Evolutionary conservation across 2,888 invertebrate species (phyloP).

Genomic region (Eristalis arbustorum): DNA sequence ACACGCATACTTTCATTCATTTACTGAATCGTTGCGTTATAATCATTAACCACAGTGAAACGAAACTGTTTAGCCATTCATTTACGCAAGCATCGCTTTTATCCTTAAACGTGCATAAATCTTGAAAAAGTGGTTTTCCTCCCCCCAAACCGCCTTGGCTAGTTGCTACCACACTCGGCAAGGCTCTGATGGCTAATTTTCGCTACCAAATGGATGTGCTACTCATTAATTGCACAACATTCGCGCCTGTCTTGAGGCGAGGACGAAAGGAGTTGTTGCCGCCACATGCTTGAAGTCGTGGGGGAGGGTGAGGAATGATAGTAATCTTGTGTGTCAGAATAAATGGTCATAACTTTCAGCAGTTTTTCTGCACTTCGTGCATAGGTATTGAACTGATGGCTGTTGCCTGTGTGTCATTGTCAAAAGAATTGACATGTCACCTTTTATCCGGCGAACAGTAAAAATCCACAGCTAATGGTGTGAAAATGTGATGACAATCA

Average conservation of each 20-base stretch:
- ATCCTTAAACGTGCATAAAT: constrained; percentile 70
- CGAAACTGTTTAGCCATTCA: constrained; percentile 66
- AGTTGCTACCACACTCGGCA: not conserved
- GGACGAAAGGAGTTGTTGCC: not conserved
- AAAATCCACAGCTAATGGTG: constrained; percentile 69
- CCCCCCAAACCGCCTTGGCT: not conserved
- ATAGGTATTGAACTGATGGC: not conserved
- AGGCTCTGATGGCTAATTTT: constrained; percentile 58
- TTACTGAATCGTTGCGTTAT: constrained; percentile 59
- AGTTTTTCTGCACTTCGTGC: constrained; percentile 7
- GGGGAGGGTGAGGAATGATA: not conserved
- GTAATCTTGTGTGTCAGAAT: constrained; percentile 24
- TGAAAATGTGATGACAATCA: constrained; percentile 66
- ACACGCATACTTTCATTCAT: not conserved
- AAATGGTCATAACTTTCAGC: constrained; percentile 68
- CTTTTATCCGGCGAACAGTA: constrained; percentile 28
- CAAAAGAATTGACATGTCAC: constrained; percentile 67
- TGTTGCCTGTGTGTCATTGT: constrained; percentile 23
- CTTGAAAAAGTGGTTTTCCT: constrained; percentile 65
- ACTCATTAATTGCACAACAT: constrained; percentile 69
- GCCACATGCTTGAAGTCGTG: constrained; percentile 20
- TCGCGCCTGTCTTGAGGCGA: not conserved
- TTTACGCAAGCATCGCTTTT: constrained; percentile 61
- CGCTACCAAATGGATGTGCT: constrained; percentile 56
- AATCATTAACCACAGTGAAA: constrained; percentile 66